A percentile compares a stretch with the other conserved stretches of the same genome.
phyloP scores from a whole-genome alignment of 2,797 vertebrate genomes.

The Acrossocheilus fasciatus region DNA sequence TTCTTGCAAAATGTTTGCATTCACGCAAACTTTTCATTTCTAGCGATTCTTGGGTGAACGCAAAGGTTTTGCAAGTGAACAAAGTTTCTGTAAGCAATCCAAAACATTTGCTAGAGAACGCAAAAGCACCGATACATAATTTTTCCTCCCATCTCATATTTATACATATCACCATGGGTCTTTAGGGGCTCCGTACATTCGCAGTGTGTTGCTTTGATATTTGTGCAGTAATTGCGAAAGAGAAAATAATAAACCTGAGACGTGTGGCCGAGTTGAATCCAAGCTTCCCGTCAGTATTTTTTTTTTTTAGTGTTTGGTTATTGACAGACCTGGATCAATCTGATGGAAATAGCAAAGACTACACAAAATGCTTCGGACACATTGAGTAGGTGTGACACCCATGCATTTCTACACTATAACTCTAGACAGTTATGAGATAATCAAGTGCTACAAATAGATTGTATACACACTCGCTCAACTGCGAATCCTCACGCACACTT shows the following conservation, averaged over 20 bases:
- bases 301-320: background rate
- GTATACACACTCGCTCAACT: conserved; percentile 34
- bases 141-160: background rate
- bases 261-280: background rate
- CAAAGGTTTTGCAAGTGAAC: background rate
- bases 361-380: conserved; percentile 29
- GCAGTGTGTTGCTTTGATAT: background rate
- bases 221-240: conserved; percentile 28
- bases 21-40: background rate
- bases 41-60: background rate
- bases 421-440: conserved; percentile 27
- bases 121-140: background rate
- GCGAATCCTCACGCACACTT: conserved; percentile 46
- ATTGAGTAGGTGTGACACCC: conserved; percentile 25
- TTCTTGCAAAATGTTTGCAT: background rate
- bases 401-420: conserved; percentile 44
- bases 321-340: background rate
- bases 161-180: background rate
- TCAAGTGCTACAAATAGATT: conserved; percentile 50
- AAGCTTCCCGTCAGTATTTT: background rate
- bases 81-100: background rate
- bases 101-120: background rate
- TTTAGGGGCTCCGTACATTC: background rate
- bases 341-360: conserved; percentile 26
- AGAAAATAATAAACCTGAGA: conserved; percentile 46